Evolutionary conservation across 2,888 invertebrate species (phyloP).

Genomic region (Thecophora atra): DNA sequence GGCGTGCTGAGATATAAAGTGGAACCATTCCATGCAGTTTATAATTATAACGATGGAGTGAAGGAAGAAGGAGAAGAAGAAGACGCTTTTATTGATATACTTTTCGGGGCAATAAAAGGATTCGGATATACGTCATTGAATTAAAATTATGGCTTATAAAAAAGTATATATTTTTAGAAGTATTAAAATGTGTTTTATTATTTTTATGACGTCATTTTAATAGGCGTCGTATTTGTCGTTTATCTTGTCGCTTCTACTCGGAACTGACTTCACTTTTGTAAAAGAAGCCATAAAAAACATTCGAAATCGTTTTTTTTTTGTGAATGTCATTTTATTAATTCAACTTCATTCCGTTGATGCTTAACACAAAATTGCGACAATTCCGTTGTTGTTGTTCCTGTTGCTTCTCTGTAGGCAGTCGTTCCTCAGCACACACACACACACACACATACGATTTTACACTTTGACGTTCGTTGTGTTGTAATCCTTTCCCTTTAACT

Average conservation of each 20-base stretch:
- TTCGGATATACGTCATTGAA: background rate
- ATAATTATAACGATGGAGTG: background rate
- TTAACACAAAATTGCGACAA: background rate
- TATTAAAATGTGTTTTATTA: conserved; percentile 13
- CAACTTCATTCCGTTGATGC: background rate
- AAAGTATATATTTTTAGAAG: conserved; percentile 16
- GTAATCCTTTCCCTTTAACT: background rate
- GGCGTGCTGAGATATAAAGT: conserved; percentile 34
- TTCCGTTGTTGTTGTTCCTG: background rate
- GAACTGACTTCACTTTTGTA: background rate
- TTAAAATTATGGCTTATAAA: conserved; percentile 14
- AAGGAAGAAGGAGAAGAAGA: background rate
- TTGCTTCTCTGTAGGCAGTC: too few relatives aligned
- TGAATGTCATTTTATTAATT: background rate
- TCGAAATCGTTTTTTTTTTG: conserved; percentile 4
- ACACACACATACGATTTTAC: too few relatives aligned
- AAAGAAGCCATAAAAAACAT: background rate
- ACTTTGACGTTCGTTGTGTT: background rate
- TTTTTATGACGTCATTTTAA: conserved; percentile 4
- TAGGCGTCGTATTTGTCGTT: background rate
- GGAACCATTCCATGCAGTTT: conserved; percentile 25
- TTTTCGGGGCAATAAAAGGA: background rate
- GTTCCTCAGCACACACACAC: too few relatives aligned
- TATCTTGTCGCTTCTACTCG: background rate
- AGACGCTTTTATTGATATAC: conserved; percentile 3